Percentiles rank a stretch among this genome's conserved stretches.
phyloP scores from a whole-genome alignment of 2,113 vertebrate species.

The Clarias macrocephalus region DNA sequence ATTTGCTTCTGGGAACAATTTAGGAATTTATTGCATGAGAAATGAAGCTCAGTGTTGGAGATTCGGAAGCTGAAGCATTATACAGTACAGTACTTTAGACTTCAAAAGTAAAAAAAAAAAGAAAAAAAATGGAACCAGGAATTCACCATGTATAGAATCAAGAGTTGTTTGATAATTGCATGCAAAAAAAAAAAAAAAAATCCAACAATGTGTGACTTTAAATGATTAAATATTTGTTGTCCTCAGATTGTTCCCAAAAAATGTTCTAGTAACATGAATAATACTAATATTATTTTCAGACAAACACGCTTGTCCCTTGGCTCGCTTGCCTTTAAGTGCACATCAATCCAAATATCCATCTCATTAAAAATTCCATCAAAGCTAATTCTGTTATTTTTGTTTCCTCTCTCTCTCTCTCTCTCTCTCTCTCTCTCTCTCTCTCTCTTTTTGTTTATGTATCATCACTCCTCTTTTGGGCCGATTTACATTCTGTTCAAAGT shows the following conservation, averaged over 20 bases:
- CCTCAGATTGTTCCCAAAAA: not conserved
- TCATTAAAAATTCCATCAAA: slow-evolving; percentile 64
- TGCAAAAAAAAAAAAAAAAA: not conserved
- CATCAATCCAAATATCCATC: slow-evolving; percentile 35
- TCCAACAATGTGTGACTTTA: not conserved
- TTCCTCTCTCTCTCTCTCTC: too few relatives aligned
- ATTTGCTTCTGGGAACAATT: not conserved
- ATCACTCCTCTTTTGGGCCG: slow-evolving; percentile 51
- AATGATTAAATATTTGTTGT: not conserved
- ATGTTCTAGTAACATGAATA: not conserved
- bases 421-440: too few relatives aligned
- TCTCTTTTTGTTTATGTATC: slow-evolving; percentile 55
- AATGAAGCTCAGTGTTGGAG: not conserved
- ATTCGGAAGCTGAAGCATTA: not conserved
- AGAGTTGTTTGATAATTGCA: not conserved
- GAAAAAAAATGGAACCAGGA: not conserved
- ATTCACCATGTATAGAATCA: not conserved
- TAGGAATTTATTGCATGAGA: not conserved
- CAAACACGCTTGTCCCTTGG: slow-evolving; percentile 21
- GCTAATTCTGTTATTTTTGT: slow-evolving; percentile 48
- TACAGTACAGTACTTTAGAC: too few relatives aligned
- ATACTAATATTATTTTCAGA: not conserved
- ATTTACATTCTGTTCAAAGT: slow-evolving; percentile 63
- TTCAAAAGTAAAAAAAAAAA: not conserved
- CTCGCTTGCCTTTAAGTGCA: slow-evolving; percentile 22